A percentile compares a stretch with the other conserved stretches of the same genome.
These are phyloP conservation scores for Congeria kusceri DNA, from an alignment of 2,888 invertebrate genomes.

Conservation along the genomic window DNA sequence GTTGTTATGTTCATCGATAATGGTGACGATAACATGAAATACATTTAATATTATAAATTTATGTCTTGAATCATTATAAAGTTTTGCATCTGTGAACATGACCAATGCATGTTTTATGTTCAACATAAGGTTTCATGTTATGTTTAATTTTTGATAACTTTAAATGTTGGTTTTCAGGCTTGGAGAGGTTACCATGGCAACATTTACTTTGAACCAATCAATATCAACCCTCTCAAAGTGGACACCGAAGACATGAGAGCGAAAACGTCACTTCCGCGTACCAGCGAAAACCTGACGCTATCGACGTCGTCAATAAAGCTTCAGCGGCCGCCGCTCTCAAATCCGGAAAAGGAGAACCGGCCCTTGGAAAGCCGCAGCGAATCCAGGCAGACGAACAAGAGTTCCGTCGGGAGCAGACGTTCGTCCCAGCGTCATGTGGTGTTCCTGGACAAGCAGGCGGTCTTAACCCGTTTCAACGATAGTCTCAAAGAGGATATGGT, in stretches of 20 bases:
- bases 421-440: conserved; percentile 66
- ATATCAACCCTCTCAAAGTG: conserved; percentile 66
- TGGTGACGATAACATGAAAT: no score
- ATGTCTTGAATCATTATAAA: no score
- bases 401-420: conserved; percentile 42
- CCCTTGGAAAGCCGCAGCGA: conserved; percentile 54
- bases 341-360: conserved; percentile 35
- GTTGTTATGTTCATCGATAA: no score
- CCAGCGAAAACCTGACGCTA: conserved; percentile 2
- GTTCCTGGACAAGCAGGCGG: conserved; percentile 74
- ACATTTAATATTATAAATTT: no score
- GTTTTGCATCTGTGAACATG: no score
- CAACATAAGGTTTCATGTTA: no score
- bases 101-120: no score
- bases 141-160: background rate
- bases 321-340: conserved; percentile 9
- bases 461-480: conserved; percentile 69
- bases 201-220: conserved; percentile 84
- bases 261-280: conserved; percentile 37
- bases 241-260: conserved; percentile 36
- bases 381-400: conserved; percentile 56
- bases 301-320: conserved; percentile 5
- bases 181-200: conserved; percentile 85
- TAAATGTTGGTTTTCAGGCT: conserved; percentile 74
- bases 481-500: conserved; percentile 73